These are phyloP conservation scores for Tautogolabrus adspersus DNA, from an alignment of 2,113 vertebrate genomes.

Conservation along the genomic window DNA sequence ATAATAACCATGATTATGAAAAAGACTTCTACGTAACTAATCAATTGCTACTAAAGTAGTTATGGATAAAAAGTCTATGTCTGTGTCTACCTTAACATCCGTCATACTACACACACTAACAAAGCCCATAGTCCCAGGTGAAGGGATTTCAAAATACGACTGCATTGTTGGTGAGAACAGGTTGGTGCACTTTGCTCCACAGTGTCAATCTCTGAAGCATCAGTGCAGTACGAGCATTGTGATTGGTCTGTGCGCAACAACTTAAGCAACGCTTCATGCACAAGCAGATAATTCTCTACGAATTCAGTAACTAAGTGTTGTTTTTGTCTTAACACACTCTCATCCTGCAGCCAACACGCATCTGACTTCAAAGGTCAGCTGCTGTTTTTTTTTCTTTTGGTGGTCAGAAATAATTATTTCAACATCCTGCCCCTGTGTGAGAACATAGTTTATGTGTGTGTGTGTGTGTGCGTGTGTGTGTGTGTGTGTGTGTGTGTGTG, in stretches of 20 bases:
- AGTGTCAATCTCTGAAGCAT: constrained; percentile 53
- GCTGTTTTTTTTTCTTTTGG: constrained; percentile 25
- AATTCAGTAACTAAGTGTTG: not conserved
- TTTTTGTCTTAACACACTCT: not conserved
- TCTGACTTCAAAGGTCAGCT: constrained; percentile 69
- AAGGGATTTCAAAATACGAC: constrained; percentile 59
- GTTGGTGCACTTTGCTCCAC: constrained; percentile 68
- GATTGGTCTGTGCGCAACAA: constrained; percentile 7
- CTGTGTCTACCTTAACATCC: not conserved
- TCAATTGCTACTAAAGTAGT: too few relatives aligned
- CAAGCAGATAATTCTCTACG: not conserved
- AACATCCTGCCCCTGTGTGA: not conserved
- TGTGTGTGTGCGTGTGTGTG: not conserved
- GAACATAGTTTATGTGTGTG: not conserved
- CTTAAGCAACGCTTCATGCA: not conserved
- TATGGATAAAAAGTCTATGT: constrained; percentile 4
- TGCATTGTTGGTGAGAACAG: constrained; percentile 75
- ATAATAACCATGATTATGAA: not conserved
- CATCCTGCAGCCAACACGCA: not conserved
- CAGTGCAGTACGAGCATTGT: constrained; percentile 13
- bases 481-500: not conserved
- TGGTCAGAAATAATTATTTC: constrained; percentile 9
- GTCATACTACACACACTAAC: constrained; percentile 34
- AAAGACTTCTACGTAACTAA: not conserved
- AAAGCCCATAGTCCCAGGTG: constrained; percentile 51